Base-by-base conservation (phyloP, 2,797 vertebrate genomes). In the Syngnathus rostellatus region DNA sequence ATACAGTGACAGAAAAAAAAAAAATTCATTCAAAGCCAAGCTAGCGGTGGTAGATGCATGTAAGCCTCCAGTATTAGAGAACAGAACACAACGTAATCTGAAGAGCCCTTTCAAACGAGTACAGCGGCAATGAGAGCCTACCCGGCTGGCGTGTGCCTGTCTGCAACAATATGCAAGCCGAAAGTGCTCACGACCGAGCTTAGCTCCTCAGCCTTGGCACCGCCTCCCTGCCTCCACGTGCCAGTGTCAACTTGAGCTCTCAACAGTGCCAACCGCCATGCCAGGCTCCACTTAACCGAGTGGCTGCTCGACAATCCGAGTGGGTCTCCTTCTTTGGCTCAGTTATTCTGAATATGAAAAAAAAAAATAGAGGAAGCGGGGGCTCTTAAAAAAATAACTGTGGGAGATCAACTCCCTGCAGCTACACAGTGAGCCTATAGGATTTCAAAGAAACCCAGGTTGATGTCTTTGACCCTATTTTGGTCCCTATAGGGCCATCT, bases 121-220 rank as follows among this genome's bases (percentile, higher is more conserved):
- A 67, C 66, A 78, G 74, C 72, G 65, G 68, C 65, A 25, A n/a
- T n/a, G 69, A 79, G 78, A 72, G 77, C 69, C 51, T 64, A 69
- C 64, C 53, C 70, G 63, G 68, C 14, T 8, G 68, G 73, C 54
- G 67, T 83, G 69, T 66, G 72, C 64, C 73, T 71, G 71, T 76
- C 73, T 78, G 73, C 79, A 45, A 71, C 80, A 85, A 80, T 75
- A 81, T 74, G 82, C 66, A 77, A 4, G 64, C 71, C 72, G 66
- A 77, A 82, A 83, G 82, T 83, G 73, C 80, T 85, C 75, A 79
- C 82, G 80, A 76, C 69, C 75, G 31, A 77, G 80, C 80, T 86
- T 68, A 80, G 78, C 81, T 79, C 38, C 67, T 45, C 2, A 0
- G 79, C 67, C 67, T 70, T 83, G 85, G 77, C 81, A 74, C 75